Base-by-base conservation (phyloP, 2,113 vertebrate genomes). In the Heteronetta atricapilla region DNA sequence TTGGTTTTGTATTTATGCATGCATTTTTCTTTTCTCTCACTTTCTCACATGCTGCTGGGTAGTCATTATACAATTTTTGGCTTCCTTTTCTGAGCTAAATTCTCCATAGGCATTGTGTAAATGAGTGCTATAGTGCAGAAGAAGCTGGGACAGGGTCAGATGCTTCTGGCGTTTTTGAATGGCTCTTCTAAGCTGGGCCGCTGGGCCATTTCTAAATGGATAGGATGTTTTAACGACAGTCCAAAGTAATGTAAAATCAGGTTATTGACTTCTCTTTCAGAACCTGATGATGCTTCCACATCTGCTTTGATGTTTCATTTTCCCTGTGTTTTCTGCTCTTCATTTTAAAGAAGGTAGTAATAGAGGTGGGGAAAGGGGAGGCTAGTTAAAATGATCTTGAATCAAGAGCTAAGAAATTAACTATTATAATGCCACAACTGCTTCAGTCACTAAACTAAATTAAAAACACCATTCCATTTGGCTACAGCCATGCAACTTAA, bases 351-450 rank as follows among this genome's bases (percentile, higher is more conserved):
- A 46, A 64, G 38, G 10, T 44, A 68, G 22, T 21, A 76, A 70
- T 62, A 80, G 28, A 76, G 34, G 8, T 64, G 38, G 9, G 25
- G 10, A 91, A 67, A 88, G 7, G 26, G 64, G 48, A 53, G 72
- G 1, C 5, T 92, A 59, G 15, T 69, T 77, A 73, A 77, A 90
- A 63, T 74, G 0, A 29, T 68, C 16, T 9, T 76, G 77, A 69
- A 89, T 76, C 11, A 74, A 59, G 87, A 85, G n/a, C 58, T 77
- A 74, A 80, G 14, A 82, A 89, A 64, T 89, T 77, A 83, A 91
- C 46, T 88, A 18, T 21, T 95, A 34, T 28, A 59, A 29, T 78
- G 26, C 64, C 60, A 93, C 89, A 87, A 82, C 46, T 25, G 8
- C 42, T 88, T 23, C 12, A 77, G 50, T 75, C 11, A 9, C 6